Evolutionary conservation across 2,113 vertebrate species (phyloP), one percentile per base, ranked within the genome.

Genomic region (Brachypodius melanocephalos): DNA sequence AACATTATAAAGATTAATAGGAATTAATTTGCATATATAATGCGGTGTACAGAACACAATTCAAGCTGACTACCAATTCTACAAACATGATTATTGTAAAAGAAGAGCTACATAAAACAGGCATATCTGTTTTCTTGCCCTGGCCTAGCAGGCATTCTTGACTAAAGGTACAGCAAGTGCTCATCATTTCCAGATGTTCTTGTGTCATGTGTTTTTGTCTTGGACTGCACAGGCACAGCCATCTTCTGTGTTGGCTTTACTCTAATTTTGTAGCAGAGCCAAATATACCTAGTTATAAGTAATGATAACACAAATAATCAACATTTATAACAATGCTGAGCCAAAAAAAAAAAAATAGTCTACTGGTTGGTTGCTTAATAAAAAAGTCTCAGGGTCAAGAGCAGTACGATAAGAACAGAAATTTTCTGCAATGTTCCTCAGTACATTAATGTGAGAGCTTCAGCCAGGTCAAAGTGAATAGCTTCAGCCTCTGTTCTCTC

Each of bases 1-100:
- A 97, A 88, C 90, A 85, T 97, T 97, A 89, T 93, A 94, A 92
- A 97, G 96, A 97, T 97, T 97, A 96, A 97, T 96, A 93, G 93
- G 95, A 97, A 96, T 97, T 95, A 94, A 97, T 97, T 96, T 96
- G 68, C 95, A 96, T 97, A 49, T 51, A 75, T 95, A 96, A 97
- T 96, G 43, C 57, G 88, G 91, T 45, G 43, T 93, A 95, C 91
- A 89, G 90, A 88, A 86, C 62, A 91, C 75, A 90, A 88, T 93
- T 95, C 94, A 94, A 90, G 88, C 58, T 61, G 85, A 92, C 92
- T 85, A 63, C 73, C 2, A 1, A 69, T 92, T 96, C 90, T 89
- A 73, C 69, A 84, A 89, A 84, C 40, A 19, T 45, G 48, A 21
- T 90, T 85, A 78, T 36, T 93, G 81, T 80, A 46, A 74, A 93